A percentile compares a stretch with the other conserved stretches of the same genome.
Conservation (phyloP, 2,797 vertebrate species). For the Callimico goeldii region DNA sequence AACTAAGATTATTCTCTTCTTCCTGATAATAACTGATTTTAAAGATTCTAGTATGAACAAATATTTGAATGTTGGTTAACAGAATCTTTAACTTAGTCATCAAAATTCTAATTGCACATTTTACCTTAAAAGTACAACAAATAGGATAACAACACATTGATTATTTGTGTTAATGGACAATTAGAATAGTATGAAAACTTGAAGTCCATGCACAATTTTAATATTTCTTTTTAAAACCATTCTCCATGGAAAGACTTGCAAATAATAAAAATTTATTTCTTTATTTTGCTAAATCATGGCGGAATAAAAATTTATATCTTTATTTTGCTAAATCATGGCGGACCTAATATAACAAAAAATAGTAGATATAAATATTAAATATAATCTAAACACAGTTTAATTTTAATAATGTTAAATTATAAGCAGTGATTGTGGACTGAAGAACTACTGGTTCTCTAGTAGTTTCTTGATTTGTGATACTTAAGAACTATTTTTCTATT, state of each 20-base stretch:
- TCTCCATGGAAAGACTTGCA: neutral
- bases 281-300: constrained; percentile 9
- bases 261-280: neutral
- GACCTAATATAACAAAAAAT: constrained; percentile 4
- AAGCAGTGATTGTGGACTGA: neutral
- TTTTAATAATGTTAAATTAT: constrained; percentile 40
- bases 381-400: constrained; percentile 39
- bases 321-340: constrained; percentile 19
- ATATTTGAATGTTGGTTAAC: constrained; percentile 44
- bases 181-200: constrained; percentile 13
- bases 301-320: neutral
- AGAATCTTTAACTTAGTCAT: constrained; percentile 42
- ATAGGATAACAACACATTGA: neutral
- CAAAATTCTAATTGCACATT: constrained; percentile 17
- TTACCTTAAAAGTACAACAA: neutral
- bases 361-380: constrained; percentile 11
- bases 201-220: neutral
- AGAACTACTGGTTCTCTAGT: neutral
- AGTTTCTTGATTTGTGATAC: neutral
- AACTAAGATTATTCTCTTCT: constrained; percentile 37
- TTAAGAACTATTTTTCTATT: constrained; percentile 11
- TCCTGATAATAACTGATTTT: constrained; percentile 50
- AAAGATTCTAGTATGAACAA: neutral
- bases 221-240: constrained; percentile 6
- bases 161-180: neutral